Percentiles rank a stretch among this genome's conserved stretches.
Evolutionary conservation across 2,888 invertebrate species (phyloP).

Genomic region (Ptychoptera albimana): DNA sequence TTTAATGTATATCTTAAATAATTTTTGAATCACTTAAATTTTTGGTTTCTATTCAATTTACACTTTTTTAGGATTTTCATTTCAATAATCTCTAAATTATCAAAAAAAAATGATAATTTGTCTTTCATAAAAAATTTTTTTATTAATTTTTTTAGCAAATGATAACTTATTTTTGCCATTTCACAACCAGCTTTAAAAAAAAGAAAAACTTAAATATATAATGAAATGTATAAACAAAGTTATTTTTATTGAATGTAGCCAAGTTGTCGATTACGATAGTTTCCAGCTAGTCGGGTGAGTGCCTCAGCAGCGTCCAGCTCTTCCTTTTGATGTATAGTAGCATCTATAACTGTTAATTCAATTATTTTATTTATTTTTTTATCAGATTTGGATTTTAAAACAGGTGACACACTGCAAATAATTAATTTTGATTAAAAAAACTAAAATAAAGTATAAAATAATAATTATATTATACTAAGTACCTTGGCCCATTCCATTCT

Average conservation of each 20-base stretch:
- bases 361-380: background rate
- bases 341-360: background rate
- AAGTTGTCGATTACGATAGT: conserved; percentile 22
- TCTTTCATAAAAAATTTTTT: no score
- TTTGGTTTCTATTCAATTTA: no score
- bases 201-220: background rate
- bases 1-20: no score
- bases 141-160: no score
- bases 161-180: no score
- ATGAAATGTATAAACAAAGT: background rate
- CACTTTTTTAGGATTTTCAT: no score
- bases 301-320: conserved; percentile 65
- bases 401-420: background rate
- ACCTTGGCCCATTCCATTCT: conserved; percentile 38
- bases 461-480: background rate
- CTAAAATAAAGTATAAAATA: background rate
- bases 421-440: background rate
- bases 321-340: conserved; percentile 42
- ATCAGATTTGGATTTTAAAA: conserved; percentile 5
- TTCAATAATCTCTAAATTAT: no score
- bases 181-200: background rate
- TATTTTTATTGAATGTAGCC: background rate
- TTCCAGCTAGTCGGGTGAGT: conserved; percentile 46
- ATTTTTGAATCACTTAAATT: no score
- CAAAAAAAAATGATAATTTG: no score